phyloP scores from a whole-genome alignment of 1,140 invertebrate genomes.

The Acromyrmex charruanus region DNA sequence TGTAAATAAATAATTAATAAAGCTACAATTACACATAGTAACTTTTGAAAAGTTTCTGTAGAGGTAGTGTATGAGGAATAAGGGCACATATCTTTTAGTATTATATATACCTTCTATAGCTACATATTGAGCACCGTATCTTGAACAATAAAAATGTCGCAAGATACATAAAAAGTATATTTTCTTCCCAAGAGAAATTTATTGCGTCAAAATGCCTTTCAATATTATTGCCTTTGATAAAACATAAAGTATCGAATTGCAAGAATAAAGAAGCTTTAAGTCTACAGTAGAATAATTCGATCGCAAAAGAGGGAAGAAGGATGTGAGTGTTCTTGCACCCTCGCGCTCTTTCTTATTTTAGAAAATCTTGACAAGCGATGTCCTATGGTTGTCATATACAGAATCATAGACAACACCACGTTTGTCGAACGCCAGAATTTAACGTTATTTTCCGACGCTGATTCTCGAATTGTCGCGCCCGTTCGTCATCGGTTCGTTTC shows the following conservation, averaged over 20 bases:
- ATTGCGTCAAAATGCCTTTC: conserved; percentile 21
- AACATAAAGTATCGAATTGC: neutral
- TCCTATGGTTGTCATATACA: conserved; percentile 11
- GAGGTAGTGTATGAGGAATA: neutral
- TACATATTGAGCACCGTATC: neutral
- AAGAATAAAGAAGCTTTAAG: neutral
- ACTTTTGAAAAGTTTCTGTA: conserved; percentile 17
- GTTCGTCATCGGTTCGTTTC: conserved; percentile 12
- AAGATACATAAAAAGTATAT: neutral
- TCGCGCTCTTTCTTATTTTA: neutral
- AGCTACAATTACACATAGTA: conserved; percentile 8
- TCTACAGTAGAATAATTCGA: neutral
- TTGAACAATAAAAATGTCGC: conserved; percentile 24
- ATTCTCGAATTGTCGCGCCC: conserved; percentile 21
- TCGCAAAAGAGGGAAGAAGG: no score
- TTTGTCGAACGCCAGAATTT: neutral
- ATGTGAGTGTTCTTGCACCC: neutral
- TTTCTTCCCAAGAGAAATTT: neutral
- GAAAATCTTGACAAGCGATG: neutral
- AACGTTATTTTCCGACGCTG: conserved; percentile 38
- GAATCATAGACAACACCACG: neutral
- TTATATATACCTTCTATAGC: neutral
- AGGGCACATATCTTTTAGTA: conserved; percentile 25
- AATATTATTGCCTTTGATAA: neutral
- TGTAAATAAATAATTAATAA: conserved; percentile 24